Base-by-base conservation (phyloP, 1,140 invertebrate genomes). In the Hycleus cichorii region DNA sequence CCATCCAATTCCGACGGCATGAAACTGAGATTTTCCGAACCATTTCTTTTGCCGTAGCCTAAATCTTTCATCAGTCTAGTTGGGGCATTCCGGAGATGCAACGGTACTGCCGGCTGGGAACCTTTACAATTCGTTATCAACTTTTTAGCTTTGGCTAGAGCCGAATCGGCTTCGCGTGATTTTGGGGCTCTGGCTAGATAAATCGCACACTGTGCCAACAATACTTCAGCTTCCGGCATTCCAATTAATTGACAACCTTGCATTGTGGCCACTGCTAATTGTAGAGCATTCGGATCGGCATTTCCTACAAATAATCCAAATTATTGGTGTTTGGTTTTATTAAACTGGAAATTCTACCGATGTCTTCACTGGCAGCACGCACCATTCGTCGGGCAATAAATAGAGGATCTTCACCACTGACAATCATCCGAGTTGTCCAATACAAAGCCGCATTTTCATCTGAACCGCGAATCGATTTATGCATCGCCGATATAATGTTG, bases 391-490 rank as follows among this genome's bases (percentile, higher is more conserved):
- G 75, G 1, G 89, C 88, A 54, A 93, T 84, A 68, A 84, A 93
- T n/a, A 87, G 69, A 2, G 90, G 90, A 74, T 91, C 87, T 75
- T 93, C 90, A 10, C 90, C 91, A 3, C 86, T 87, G 58, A 84
- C 77, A 47, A 93, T 74, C 81, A 92, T 92, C 57, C 90, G 77
- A 4, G 87, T 83, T 3, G 89, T 76, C 89, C 90, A 93, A 71
- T 93, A 93, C 10, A 93, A 70, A 1, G 90, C 81, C 10, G 89
- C 91, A 75, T 89, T 89, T 44, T 83, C 84, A 71, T 91, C 87
- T 10, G 86, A 84, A 0, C 88, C 89, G 65, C 91, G 78, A n/a
- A 93, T 86, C 0, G 89, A 90, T 73, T 93, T 93, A 62, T 91
- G 89, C 39, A 93, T 74, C 0, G 90, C 90, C 7, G 90, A 92